Evolutionary conservation across 2,113 vertebrate genomes (phyloP).

Genomic region (Anthoscopus minutus): DNA sequence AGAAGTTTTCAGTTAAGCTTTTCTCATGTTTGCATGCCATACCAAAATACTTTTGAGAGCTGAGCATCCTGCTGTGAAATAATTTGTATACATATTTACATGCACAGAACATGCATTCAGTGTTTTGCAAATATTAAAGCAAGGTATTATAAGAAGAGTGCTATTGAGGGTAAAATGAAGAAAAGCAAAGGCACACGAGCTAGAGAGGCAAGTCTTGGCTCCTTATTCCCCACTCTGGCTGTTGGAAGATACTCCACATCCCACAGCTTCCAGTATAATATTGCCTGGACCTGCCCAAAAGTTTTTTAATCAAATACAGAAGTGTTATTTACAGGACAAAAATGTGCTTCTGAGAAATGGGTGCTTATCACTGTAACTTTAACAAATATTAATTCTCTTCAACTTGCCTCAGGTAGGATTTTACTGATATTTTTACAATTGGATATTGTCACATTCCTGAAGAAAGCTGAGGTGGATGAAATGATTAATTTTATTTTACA

Average conservation of each 20-base stretch:
- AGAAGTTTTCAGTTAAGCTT: background rate
- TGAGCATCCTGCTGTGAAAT: background rate
- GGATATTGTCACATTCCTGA: background rate
- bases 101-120: background rate
- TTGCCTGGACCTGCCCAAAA: background rate
- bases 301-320: background rate
- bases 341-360: background rate
- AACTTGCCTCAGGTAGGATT: background rate
- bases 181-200: background rate
- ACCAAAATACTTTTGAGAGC: background rate
- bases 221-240: background rate
- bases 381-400: background rate
- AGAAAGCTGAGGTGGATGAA: background rate
- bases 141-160: background rate
- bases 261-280: background rate
- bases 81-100: background rate
- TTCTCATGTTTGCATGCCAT: background rate
- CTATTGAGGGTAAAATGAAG: background rate
- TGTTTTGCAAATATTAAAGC: background rate
- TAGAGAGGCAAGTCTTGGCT: background rate
- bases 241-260: background rate
- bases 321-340: background rate
- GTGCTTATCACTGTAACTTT: background rate
- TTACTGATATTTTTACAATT: background rate
- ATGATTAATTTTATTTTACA: background rate